These are phyloP conservation scores for Charadrius vociferus DNA, from an alignment of 2,113 vertebrate species.

Conservation along the genomic window DNA sequence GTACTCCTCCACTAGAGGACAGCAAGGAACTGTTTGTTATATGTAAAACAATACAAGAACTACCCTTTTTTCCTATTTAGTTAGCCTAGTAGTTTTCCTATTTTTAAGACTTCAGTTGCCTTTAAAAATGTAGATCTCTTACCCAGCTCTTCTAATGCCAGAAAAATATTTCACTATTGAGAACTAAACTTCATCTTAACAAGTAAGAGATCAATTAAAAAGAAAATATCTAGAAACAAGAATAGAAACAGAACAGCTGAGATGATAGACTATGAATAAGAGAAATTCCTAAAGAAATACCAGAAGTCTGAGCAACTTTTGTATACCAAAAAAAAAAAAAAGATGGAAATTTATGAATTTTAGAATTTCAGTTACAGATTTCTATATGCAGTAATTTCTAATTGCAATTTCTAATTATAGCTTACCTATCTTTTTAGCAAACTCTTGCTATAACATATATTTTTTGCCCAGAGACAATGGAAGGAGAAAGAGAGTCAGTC, in stretches of 20 bases:
- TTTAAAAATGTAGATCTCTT: not conserved
- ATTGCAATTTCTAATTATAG: not conserved
- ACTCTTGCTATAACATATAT: not conserved
- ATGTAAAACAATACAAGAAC: not conserved
- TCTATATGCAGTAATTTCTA: not conserved
- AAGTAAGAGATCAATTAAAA: not conserved
- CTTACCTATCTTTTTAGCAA: not conserved
- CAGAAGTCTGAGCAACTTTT: not conserved
- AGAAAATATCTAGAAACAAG: not conserved
- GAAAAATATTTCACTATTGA: not conserved
- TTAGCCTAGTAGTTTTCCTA: no score
- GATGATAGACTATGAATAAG: not conserved
- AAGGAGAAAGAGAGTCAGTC: not conserved
- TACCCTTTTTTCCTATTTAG: not conserved
- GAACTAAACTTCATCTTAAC: not conserved
- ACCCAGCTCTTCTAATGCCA: not conserved
- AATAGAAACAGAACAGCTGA: not conserved
- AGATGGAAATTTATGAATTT: not conserved
- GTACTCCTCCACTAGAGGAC: constrained; percentile 37
- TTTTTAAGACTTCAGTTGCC: not conserved
- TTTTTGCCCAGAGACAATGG: not conserved
- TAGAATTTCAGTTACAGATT: not conserved
- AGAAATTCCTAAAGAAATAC: not conserved
- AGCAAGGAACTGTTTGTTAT: constrained; percentile 15
- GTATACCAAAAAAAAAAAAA: not conserved